Evolutionary conservation across 2,888 invertebrate species (phyloP), one percentile per base, ranked within the genome.

Genomic region (Suillia variegata): DNA sequence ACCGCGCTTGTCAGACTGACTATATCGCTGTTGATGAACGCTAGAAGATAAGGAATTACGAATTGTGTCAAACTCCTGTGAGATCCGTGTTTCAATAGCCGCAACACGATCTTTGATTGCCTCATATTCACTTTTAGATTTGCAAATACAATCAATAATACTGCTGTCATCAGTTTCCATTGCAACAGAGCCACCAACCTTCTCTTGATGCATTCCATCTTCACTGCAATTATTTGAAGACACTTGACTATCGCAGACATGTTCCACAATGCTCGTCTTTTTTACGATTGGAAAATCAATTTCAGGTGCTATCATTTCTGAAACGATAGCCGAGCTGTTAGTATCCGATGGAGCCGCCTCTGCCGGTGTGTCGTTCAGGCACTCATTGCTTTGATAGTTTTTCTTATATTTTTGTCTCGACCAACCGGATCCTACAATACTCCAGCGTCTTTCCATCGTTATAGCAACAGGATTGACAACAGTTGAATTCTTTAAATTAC

Each of bases 101-200:
- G 87, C 87, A 10, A 92, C 89, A 74, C 91, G 83, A 74, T 85
- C 89, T 77, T 91, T 90, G 50, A 92, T 91, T 67, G 89, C 90
- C 77, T 91, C 90, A 69, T 91, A 92, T 79, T 92, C 91, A 59
- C 85, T 87, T 80, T 90, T 90, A 2, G 89, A 86, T 69, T 91
- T 88, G 67, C 87, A 84, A 2, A 91, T 88, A 71, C 88, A 90
- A 71, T 90, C 89, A 71, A 84, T 79, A 74, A 84, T 81, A 72
- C 82, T 66, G 82, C 82, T 4, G 82, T 83, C 62, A 24, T 60
- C 59, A 12, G 38, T 64, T 34, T 62, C 60, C 54, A 56, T 61
- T 24, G 58, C n/a, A n/a, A n/a, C n/a, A n/a, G n/a, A n/a, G n/a
- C n/a, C n/a, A n/a, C n/a, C n/a, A n/a, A n/a, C n/a, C n/a, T n/a